Evolutionary conservation across 2,113 vertebrate genomes (phyloP).

Genomic region (Oxygymnocypris stewartii): DNA sequence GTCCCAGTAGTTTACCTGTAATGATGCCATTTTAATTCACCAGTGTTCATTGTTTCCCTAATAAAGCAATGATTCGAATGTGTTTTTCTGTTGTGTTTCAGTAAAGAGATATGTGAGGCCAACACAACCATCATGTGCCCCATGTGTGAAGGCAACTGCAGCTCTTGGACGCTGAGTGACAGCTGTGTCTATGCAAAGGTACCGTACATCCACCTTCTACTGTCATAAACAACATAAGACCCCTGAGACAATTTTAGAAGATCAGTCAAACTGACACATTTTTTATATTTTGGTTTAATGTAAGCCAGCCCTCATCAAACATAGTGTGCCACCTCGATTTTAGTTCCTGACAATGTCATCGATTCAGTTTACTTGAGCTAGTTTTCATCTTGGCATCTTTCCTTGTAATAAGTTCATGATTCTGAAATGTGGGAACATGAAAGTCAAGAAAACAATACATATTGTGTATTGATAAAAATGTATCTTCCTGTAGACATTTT

Average conservation of each 20-base stretch:
- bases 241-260: neutral
- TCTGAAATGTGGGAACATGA: neutral
- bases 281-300: neutral
- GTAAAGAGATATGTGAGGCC: constrained; percentile 96
- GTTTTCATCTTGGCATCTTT: neutral
- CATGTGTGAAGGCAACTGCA: constrained; percentile 92
- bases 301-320: neutral
- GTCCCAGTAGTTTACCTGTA: neutral
- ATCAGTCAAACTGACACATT: neutral
- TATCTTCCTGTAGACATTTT: neutral
- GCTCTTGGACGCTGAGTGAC: constrained; percentile 88
- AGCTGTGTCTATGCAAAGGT: constrained; percentile 98
- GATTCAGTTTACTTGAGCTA: neutral
- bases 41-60: neutral
- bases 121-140: constrained; percentile 95
- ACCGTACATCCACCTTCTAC: neutral
- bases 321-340: neutral
- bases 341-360: neutral
- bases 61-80: neutral
- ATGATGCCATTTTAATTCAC: neutral
- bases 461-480: neutral
- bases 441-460: neutral
- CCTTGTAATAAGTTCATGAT: neutral
- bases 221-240: neutral
- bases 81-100: constrained; percentile 57